Evolutionary conservation across 2,888 invertebrate species (phyloP).

Genomic region (Trichacis sp.): DNA sequence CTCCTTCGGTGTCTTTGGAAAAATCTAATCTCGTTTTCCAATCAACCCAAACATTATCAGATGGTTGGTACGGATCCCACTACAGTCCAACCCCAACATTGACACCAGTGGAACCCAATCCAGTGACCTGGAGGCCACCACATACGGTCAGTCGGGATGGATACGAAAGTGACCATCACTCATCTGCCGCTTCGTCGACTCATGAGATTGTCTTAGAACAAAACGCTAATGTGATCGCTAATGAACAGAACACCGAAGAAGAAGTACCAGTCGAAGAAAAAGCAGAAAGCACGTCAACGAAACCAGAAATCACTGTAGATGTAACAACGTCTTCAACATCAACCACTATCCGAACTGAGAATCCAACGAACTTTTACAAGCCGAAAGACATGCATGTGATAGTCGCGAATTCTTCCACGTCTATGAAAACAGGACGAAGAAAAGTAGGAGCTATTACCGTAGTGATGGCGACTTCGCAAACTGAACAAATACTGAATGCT

Average conservation of each 20-base stretch:
- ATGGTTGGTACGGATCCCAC: conserved; percentile 48
- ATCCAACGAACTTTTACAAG: background rate
- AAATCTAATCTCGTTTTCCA: conserved; percentile 77
- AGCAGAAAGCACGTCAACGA: background rate
- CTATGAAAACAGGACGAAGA: conserved; percentile 2
- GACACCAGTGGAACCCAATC: conserved; percentile 46
- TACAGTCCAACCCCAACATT: conserved; percentile 31
- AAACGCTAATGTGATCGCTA: conserved; percentile 58
- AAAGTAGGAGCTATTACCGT: conserved; percentile 47
- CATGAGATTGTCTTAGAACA: conserved; percentile 56
- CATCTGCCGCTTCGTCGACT: conserved; percentile 49
- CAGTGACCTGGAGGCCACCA: conserved; percentile 48
- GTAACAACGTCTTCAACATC: conserved; percentile 8
- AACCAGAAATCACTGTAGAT: conserved; percentile 6
- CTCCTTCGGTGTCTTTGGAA: conserved; percentile 71
- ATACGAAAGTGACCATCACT: conserved; percentile 50
- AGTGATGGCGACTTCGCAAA: conserved; percentile 55
- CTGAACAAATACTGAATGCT: conserved; percentile 32
- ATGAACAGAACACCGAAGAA: conserved; percentile 51
- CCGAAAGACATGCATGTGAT: conserved; percentile 54
- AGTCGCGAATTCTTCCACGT: conserved; percentile 50
- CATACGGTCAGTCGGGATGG: conserved; percentile 14
- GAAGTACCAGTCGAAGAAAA: conserved; percentile 55
- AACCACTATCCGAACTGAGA: background rate
- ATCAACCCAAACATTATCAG: conserved; percentile 67